Conservation (phyloP, 2,113 vertebrate species). For the Natator depressus region DNA sequence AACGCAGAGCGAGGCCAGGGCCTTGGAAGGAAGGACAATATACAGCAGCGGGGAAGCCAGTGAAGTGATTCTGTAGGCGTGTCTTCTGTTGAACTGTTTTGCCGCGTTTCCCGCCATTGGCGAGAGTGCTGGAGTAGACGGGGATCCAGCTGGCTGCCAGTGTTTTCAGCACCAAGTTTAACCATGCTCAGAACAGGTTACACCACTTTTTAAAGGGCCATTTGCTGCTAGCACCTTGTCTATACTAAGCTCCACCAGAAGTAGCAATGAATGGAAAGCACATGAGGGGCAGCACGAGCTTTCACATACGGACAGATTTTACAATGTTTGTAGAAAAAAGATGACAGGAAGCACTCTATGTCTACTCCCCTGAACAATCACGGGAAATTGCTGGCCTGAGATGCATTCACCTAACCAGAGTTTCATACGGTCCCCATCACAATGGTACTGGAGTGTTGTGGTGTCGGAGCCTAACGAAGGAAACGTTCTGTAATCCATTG, state of each 20-base stretch:
- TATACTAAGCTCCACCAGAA: not conserved
- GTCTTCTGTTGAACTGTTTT: not conserved
- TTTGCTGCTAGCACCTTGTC: fast-evolving
- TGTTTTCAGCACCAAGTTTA: not conserved
- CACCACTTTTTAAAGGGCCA: fast-evolving
- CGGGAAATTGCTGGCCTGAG: fast-evolving
- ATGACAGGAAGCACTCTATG: fast-evolving
- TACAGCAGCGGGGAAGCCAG: fast-evolving
- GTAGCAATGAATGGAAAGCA: fast-evolving
- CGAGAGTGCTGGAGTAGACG: too few species aligned
- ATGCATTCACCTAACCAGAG: not conserved
- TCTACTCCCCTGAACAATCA: not conserved
- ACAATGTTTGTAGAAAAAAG: fast-evolving
- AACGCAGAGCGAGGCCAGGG: not conserved
- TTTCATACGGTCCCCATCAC: not conserved
- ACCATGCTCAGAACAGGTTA: not conserved
- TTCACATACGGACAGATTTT: too few species aligned
- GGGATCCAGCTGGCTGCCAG: fast-evolving
- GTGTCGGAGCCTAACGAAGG: not conserved
- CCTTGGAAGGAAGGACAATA: not conserved
- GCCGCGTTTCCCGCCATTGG: not conserved
- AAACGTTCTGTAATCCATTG: not conserved
- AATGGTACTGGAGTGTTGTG: not conserved
- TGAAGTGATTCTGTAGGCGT: not conserved
- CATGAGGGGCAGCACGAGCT: not conserved